phyloP scores from a whole-genome alignment of 2,797 vertebrate genomes.

The Mormyrus proboscirostris region DNA sequence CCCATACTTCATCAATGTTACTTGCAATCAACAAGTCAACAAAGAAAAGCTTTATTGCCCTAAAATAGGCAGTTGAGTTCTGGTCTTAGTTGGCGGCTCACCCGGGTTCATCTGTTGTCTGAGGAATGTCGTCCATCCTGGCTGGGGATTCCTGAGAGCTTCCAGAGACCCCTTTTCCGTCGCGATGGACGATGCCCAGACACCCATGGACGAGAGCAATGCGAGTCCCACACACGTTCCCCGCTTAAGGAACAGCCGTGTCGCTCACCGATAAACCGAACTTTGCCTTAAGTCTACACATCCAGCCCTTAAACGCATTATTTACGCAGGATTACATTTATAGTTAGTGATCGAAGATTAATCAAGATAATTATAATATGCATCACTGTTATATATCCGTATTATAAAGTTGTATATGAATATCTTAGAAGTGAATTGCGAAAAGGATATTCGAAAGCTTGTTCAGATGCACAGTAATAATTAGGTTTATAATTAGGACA shows the following conservation, averaged over 20 bases:
- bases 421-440: background rate
- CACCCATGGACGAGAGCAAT: background rate
- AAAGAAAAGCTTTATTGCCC: background rate
- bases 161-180: background rate
- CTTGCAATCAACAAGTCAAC: background rate
- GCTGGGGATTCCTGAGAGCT: background rate
- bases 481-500: background rate
- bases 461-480: background rate
- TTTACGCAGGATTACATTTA: background rate
- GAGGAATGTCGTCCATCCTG: slow-evolving; percentile 7
- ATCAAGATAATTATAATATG: background rate
- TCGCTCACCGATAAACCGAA: background rate
- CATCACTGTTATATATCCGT: background rate
- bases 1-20: background rate
- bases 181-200: background rate
- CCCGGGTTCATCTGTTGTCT: background rate
- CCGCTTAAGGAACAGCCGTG: background rate
- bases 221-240: background rate
- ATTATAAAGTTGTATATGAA: background rate
- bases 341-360: background rate
- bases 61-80: background rate
- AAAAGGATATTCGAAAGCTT: background rate
- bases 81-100: background rate
- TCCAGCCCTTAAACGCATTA: background rate
- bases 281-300: background rate